Evolutionary conservation across 2,113 vertebrate species (phyloP).

Genomic region (Oceanodroma tethys): DNA sequence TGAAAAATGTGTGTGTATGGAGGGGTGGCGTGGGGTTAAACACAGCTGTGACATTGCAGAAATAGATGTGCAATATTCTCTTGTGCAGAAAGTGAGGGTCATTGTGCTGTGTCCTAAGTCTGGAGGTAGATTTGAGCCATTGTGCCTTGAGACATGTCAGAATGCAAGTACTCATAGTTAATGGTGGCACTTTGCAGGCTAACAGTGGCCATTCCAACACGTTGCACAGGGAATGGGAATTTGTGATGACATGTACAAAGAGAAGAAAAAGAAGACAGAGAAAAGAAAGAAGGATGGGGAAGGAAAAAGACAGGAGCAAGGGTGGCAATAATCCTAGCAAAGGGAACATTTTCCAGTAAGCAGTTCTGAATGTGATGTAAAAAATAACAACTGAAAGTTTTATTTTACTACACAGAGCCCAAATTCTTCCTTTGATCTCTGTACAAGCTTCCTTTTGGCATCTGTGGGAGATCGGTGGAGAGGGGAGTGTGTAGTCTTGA

Average conservation of each 20-base stretch:
- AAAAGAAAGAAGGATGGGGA: background rate
- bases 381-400: conserved; percentile 64
- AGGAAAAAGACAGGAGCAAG: background rate
- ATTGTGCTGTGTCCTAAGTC: background rate
- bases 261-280: background rate
- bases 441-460: conserved; percentile 59
- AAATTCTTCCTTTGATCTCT: conserved; percentile 63
- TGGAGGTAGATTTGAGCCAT: background rate
- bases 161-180: background rate
- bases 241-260: background rate
- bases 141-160: background rate
- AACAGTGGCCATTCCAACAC: background rate
- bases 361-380: conserved; percentile 48
- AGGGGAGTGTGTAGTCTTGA: conserved; percentile 1
- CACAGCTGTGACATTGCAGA: background rate
- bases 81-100: background rate
- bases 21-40: background rate
- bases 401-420: conserved; percentile 55
- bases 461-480: conserved; percentile 49
- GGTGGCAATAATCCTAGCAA: conserved; percentile 10
- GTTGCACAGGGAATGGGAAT: background rate
- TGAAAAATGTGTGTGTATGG: background rate
- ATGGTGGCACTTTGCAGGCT: background rate
- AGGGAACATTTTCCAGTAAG: conserved; percentile 45
- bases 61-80: background rate